Conservation (phyloP, 1,140 invertebrate species). For the Sinonovacula constricta region DNA sequence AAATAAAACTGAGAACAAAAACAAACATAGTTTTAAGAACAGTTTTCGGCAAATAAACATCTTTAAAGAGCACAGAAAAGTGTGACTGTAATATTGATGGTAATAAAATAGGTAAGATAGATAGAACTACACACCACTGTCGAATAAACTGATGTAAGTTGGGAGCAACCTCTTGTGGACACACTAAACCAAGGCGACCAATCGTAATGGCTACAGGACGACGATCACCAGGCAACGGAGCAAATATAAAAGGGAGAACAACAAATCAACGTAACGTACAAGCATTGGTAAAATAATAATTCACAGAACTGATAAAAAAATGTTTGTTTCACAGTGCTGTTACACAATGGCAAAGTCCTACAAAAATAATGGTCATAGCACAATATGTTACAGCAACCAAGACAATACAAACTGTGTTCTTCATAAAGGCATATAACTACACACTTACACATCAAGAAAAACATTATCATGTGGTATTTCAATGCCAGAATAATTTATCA, state of each 20-base stretch:
- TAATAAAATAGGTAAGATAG: slow-evolving; percentile 76
- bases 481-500: too few relatives aligned
- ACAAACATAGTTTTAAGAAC: neutral
- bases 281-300: neutral
- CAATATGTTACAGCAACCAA: too few relatives aligned
- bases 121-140: slow-evolving; percentile 95
- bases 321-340: too few relatives aligned
- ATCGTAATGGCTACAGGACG: slow-evolving; percentile 97
- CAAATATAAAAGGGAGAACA: slow-evolving; percentile 78
- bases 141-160: slow-evolving; percentile 99
- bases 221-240: slow-evolving; percentile 56
- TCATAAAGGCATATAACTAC: too few relatives aligned
- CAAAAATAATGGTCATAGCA: too few relatives aligned
- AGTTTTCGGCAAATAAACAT: too few relatives aligned
- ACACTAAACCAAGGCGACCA: slow-evolving; percentile 99
- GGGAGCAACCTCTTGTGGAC: slow-evolving; percentile 99
- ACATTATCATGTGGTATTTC: too few relatives aligned
- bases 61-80: neutral
- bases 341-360: too few relatives aligned
- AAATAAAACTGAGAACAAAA: too few relatives aligned
- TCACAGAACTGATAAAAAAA: too few relatives aligned
- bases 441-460: too few relatives aligned
- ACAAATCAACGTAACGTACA: slow-evolving; percentile 52
- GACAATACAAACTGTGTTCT: too few relatives aligned
- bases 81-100: slow-evolving; percentile 8